These are phyloP conservation scores for Cryptus armator DNA, from an alignment of 2,888 invertebrate genomes.

Conservation along the genomic window DNA sequence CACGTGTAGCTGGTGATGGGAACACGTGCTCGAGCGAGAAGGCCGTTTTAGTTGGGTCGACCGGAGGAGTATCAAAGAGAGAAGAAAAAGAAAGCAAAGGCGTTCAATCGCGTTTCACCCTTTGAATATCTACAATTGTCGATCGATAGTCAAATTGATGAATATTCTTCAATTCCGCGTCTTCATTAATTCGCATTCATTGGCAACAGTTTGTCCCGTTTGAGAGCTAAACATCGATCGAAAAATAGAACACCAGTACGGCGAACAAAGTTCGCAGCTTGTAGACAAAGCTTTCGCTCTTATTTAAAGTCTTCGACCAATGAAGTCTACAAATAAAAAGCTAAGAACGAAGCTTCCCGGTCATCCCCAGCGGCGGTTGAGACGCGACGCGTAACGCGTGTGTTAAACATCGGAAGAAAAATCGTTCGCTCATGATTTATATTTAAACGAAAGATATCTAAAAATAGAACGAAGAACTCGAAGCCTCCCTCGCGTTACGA, in stretches of 20 bases:
- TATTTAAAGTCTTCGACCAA: background rate
- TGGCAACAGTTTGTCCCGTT: background rate
- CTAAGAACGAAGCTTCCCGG: constrained; percentile 1
- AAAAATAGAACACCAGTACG: background rate
- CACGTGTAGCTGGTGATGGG: background rate
- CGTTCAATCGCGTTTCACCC: too few relatives aligned
- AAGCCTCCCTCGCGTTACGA: constrained; percentile 38
- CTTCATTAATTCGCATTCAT: background rate
- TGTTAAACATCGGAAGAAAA: constrained; percentile 48
- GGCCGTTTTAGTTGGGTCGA: background rate
- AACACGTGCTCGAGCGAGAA: background rate
- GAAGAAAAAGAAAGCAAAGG: background rate
- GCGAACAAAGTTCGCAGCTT: background rate
- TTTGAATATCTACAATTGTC: too few relatives aligned
- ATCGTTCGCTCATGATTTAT: constrained; percentile 71
- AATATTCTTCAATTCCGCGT: background rate
- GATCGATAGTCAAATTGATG: background rate
- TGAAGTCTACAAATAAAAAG: constrained; percentile 4
- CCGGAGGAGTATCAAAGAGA: background rate
- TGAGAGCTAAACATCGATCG: background rate
- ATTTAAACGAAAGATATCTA: constrained; percentile 77
- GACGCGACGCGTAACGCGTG: background rate
- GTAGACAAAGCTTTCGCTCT: background rate
- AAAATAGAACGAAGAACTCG: constrained; percentile 72
- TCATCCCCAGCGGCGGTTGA: background rate